Conservation (phyloP, 2,113 vertebrate species). For the Austrofundulus limnaeus region DNA sequence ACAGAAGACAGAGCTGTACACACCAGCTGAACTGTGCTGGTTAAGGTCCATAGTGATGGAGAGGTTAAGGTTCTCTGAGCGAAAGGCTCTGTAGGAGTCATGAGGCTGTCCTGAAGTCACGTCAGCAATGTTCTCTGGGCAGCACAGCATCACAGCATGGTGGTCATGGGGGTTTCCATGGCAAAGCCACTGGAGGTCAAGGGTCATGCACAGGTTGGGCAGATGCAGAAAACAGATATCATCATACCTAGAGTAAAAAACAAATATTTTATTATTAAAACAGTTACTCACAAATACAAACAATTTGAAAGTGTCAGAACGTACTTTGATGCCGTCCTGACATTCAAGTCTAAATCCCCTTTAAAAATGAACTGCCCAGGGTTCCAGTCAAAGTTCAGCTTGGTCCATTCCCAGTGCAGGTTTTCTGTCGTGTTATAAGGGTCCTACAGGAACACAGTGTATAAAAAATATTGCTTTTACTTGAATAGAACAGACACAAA, state of each 20-base stretch:
- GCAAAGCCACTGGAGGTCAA: conserved; percentile 95
- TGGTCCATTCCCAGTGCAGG: conserved; percentile 98
- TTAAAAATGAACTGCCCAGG: conserved; percentile 92
- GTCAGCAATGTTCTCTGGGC: conserved; percentile 86
- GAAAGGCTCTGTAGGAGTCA: conserved; percentile 95
- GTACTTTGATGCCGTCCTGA: conserved; percentile 97
- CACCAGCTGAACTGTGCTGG: conserved; percentile 76
- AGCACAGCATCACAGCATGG: conserved; percentile 89
- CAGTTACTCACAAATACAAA: background rate
- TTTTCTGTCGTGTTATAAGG: conserved; percentile 99
- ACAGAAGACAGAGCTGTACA: background rate
- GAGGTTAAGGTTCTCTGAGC: conserved; percentile 95
- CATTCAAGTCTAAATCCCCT: conserved; percentile 93
- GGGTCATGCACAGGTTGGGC: conserved; percentile 92
- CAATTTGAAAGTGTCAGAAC: conserved; percentile 30
- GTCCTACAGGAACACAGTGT: conserved; percentile 77
- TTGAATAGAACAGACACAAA: background rate
- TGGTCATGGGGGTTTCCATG: conserved; percentile 96
- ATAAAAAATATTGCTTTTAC: background rate
- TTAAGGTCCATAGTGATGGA: conserved; percentile 96
- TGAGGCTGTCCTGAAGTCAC: conserved; percentile 89
- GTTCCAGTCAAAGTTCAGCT: conserved; percentile 90
- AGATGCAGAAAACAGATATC: conserved; percentile 97
- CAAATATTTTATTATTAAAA: background rate
- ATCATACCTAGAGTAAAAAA: conserved; percentile 83